These are phyloP conservation scores for Leptatherina wallacei DNA, from an alignment of 2,797 vertebrate species.

Conservation along the genomic window DNA sequence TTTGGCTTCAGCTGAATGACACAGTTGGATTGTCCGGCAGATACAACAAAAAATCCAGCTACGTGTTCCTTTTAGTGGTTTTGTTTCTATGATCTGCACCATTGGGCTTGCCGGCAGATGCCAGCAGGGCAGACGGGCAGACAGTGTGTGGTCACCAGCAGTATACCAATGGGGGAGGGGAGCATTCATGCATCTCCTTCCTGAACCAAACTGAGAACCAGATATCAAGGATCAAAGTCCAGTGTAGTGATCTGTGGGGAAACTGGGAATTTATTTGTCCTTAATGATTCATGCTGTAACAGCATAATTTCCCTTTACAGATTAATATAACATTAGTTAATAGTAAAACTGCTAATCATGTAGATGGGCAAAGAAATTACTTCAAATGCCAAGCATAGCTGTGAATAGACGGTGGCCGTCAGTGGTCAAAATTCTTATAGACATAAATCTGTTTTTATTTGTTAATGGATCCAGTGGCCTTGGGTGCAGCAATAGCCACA, in stretches of 20 bases:
- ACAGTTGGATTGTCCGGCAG: constrained; percentile 35
- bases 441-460: no score
- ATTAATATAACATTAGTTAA: background rate
- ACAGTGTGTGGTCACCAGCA: constrained; percentile 59
- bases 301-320: background rate
- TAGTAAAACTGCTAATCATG: background rate
- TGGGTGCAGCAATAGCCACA: no score
- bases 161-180: constrained; percentile 27
- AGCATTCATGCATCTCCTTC: constrained; percentile 47
- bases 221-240: constrained; percentile 56
- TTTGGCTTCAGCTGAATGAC: constrained; percentile 52
- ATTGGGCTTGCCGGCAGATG: constrained; percentile 6
- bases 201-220: constrained; percentile 58
- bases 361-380: no score
- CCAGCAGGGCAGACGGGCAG: constrained; percentile 76
- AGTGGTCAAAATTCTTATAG: no score
- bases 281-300: background rate
- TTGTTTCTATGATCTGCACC: constrained; percentile 21
- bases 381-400: no score
- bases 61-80: constrained; percentile 20
- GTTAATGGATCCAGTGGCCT: no score
- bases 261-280: constrained; percentile 23
- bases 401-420: no score
- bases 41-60: constrained; percentile 12
- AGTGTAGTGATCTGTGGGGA: constrained; percentile 23